Evolutionary conservation across 2,888 invertebrate species (phyloP), one percentile per base, ranked within the genome.

Genomic region (Priocnemis perturbator): DNA sequence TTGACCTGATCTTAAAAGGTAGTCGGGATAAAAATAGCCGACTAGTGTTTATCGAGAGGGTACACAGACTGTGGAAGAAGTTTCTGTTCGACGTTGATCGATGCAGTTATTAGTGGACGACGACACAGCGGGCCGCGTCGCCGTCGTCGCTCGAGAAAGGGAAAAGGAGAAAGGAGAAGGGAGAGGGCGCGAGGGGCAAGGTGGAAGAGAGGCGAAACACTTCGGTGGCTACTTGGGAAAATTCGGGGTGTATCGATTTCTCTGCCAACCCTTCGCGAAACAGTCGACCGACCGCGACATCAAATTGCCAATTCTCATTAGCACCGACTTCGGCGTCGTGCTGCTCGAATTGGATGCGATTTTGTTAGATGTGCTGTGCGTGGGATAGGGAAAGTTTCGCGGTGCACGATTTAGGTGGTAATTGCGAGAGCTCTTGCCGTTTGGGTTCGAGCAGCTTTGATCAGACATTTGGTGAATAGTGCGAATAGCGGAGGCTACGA

Each of bases 1-100:
- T 79, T 78, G 74, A 76, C 76, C 79, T 68, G 74, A 74, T 78
- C 77, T 77, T 74, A 75, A 83, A 75, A 78, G 71, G 73, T 73
- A 67, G 67, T 61, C 59, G 65, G 68, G 64, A 75, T 69, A 79
- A 79, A 81, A 77, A 83, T 83, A 79, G 74, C 63, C 67, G 56
- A 67, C 70, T 76, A 64, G 62, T 67, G 66, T 71, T 69, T 76
- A 69, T 77, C 69, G 75, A 69, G 64, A 65, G 67, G 74, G 71
- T 67, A 73, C 59, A 73, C 67, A 73, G 72, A 67, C 70, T 67
- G 69, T 61, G 68, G 70, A 77, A 80, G 64, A 68, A 71, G 67
- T 63, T 74, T 66, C 64, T 58, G 68, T 74, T 68, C 66, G 71
- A 62, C 52, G 60, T 71, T 72, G 70, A 75, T 77, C 72, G 77